Base-by-base conservation (phyloP, 2,113 vertebrate genomes). In the Scophthalmus maximus region DNA sequence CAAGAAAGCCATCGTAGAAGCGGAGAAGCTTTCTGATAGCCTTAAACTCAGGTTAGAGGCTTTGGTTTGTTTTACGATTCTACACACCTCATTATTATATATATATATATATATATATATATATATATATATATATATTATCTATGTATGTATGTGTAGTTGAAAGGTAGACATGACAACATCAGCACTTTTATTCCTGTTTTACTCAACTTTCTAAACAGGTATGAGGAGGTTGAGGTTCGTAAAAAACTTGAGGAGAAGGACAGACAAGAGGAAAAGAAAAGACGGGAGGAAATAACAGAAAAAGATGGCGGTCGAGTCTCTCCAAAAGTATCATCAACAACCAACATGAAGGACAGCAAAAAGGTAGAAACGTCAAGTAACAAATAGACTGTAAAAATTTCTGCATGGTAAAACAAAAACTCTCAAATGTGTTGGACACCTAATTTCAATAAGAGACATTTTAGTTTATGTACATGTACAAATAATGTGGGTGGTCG, bases 201-300 rank as follows among this genome's bases (percentile, higher is more conserved):
- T 63, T 49, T 3, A 44, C 11, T 32, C 3, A 0, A 3, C 4
- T 64, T 68, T 81, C 25, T 53, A 5, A 74, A 77, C 52, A 99
- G 98, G 92, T 99, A 99, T 8, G 98, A 99, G 80, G 98, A 99
- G 92, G 94, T 95, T 27, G 97, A 99, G 89, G 97, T 99, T 71
- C 91, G 96, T n/a, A 97, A 96, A 84, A 95, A 93, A 67, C 95
- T 99, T 32, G 98, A 99, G 87, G 97, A 98, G 85, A 95, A 92
- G 64, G 97, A 99, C 59, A 94, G 91, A 68, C 92, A 90, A 69
- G 95, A 98, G 76, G 95, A 97, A 71, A 94, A 94, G 60, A 95
- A 95, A 79, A 94, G 82, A 78, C 95, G 76, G 77, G 95, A 95
- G 73, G 94, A 95, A 67, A 92, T 90, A 30, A 88, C 71, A 50